Conservation (phyloP, 2,888 invertebrate species). For the Drosophila kokeensis region DNA sequence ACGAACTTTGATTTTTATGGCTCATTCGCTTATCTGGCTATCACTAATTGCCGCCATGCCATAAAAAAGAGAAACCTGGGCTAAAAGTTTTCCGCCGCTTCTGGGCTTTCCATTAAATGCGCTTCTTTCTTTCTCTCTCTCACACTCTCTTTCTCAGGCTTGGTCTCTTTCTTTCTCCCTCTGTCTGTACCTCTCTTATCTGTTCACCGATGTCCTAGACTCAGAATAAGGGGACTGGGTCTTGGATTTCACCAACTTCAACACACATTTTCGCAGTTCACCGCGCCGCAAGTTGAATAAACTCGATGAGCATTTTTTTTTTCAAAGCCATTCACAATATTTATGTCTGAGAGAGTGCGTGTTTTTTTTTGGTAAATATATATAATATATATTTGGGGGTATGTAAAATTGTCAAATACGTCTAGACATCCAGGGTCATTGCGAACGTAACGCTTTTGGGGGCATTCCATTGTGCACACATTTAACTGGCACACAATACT, state of each 20-base stretch:
- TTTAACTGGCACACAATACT: conserved; percentile 17
- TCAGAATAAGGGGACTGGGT: conserved; percentile 23
- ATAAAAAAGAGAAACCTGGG: conserved; percentile 33
- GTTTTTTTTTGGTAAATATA: conserved; percentile 25
- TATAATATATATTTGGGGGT: conserved; percentile 42
- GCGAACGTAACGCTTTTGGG: conserved; percentile 52
- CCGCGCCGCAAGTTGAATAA: conserved; percentile 64
- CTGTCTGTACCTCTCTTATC: not conserved
- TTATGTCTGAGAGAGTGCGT: conserved; percentile 35
- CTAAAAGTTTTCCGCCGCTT: conserved; percentile 24
- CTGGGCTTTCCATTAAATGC: conserved; percentile 36
- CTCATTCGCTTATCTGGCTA: conserved; percentile 42
- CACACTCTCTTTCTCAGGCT: not conserved
- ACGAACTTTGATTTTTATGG: conserved; percentile 14
- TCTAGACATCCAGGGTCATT: conserved; percentile 79
- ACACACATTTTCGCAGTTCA: conserved; percentile 18
- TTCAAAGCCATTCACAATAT: conserved; percentile 41
- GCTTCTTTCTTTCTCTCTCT: not conserved
- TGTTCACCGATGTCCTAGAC: conserved; percentile 42
- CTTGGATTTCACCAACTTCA: conserved; percentile 15
- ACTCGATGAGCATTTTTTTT: conserved; percentile 47
- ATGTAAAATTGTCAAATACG: conserved; percentile 74
- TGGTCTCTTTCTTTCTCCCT: not conserved
- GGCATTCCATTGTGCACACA: conserved; percentile 36
- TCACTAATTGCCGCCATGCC: conserved; percentile 54